These are phyloP conservation scores for Ophiodon elongatus DNA, from an alignment of 2,113 vertebrate species.

Conservation along the genomic window DNA sequence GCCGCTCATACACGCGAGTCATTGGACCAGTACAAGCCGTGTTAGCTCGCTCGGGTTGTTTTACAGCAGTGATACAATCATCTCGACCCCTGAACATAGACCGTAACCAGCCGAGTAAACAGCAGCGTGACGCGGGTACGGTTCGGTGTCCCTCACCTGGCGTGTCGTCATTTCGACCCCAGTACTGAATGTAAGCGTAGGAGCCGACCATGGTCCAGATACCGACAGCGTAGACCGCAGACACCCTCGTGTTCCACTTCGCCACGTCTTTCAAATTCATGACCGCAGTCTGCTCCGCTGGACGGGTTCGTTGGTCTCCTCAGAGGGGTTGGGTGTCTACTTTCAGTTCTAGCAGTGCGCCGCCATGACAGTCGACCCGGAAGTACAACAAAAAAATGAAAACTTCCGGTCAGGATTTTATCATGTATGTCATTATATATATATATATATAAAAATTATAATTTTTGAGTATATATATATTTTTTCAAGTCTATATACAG, in stretches of 20 bases:
- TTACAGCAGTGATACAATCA: background rate
- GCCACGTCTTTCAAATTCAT: constrained; percentile 42
- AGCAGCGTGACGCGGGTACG: background rate
- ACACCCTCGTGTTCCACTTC: constrained; percentile 69
- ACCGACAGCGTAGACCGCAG: constrained; percentile 69
- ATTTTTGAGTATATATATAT: too few species aligned
- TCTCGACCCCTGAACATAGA: background rate
- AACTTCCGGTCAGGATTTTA: background rate
- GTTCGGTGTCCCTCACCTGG: constrained; percentile 50
- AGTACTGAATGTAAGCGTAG: constrained; percentile 53
- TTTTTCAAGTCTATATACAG: too few species aligned
- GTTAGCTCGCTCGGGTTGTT: too few species aligned
- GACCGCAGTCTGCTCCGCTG: background rate
- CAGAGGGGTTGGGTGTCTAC: background rate
- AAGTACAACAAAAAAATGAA: background rate
- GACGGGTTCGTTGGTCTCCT: background rate
- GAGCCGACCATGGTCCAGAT: constrained; percentile 79
- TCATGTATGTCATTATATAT: too few species aligned
- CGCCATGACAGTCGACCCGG: constrained; percentile 34
- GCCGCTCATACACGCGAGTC: too few species aligned
- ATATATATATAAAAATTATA: too few species aligned
- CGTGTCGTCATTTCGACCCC: background rate
- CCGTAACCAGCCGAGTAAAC: too few species aligned
- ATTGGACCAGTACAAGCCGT: too few species aligned
- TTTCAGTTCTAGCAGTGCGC: background rate